phyloP scores from a whole-genome alignment of 2,888 invertebrate genomes.

The Aelia acuminata region DNA sequence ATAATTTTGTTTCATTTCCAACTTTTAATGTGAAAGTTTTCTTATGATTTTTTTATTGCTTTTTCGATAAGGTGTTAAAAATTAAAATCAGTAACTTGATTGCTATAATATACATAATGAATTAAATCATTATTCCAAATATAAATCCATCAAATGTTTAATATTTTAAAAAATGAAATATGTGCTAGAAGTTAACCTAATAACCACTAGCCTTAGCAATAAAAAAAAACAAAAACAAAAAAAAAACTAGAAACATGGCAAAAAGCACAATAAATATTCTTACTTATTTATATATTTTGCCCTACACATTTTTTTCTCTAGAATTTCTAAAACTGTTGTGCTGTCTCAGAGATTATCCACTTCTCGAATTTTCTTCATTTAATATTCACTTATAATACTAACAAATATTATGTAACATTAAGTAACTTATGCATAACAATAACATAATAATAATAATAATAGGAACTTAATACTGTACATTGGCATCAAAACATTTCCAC shows the following conservation, averaged over 20 bases:
- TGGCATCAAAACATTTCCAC: constrained; percentile 31
- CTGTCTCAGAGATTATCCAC: background rate
- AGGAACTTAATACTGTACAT: constrained; percentile 60
- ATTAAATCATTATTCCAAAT: background rate
- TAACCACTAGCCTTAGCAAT: constrained; percentile 21
- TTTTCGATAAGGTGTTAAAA: background rate
- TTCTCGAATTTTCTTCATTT: background rate
- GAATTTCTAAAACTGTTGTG: constrained; percentile 42
- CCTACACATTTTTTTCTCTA: background rate
- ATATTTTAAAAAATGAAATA: background rate
- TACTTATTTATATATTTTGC: background rate
- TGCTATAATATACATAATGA: background rate
- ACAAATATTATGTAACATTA: constrained; percentile 43
- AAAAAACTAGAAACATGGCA: background rate
- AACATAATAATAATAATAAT: constrained; percentile 57
- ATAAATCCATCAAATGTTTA: background rate
- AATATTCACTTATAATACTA: constrained; percentile 13
- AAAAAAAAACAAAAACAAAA: background rate
- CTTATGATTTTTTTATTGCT: background rate
- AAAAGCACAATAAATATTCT: constrained; percentile 32
- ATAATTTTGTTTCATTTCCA: background rate
- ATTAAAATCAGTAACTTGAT: background rate
- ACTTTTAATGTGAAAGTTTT: no score
- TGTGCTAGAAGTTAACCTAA: constrained; percentile 1
- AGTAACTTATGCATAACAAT: constrained; percentile 54